Conservation (phyloP, 2,888 invertebrate genomes). For the Cantharis lateralis region DNA sequence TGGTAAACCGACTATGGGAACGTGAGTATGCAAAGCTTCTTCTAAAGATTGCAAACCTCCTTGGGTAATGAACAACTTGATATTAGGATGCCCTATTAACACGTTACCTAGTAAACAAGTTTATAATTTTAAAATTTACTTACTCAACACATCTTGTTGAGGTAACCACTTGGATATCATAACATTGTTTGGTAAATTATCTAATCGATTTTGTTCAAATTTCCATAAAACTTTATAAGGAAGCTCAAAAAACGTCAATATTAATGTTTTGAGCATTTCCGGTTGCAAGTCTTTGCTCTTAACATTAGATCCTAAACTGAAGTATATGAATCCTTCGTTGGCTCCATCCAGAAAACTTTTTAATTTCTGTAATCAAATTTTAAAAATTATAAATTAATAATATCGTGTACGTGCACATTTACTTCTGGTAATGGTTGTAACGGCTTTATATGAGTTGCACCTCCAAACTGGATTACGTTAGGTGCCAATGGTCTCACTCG, state of each 20-base stretch:
- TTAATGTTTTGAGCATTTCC: slow-evolving; percentile 43
- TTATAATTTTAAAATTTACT: background rate
- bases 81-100: no score
- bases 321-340: slow-evolving; percentile 35
- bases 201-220: slow-evolving; percentile 49
- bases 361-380: background rate
- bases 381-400: no score
- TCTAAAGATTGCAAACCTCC: no score
- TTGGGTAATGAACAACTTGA: no score
- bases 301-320: slow-evolving; percentile 10
- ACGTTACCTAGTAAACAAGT: background rate
- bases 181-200: slow-evolving; percentile 50
- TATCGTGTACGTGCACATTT: background rate
- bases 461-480: slow-evolving; percentile 45
- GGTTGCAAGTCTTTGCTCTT: slow-evolving; percentile 24
- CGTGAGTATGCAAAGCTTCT: no score
- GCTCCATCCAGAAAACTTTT: background rate
- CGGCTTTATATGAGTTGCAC: slow-evolving; percentile 40
- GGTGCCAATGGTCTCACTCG: slow-evolving; percentile 44
- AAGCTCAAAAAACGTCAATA: slow-evolving; percentile 50
- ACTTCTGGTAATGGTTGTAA: slow-evolving; percentile 42
- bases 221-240: slow-evolving; percentile 57
- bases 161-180: slow-evolving; percentile 53
- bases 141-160: slow-evolving; percentile 52
- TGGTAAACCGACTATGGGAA: no score